Percentiles rank a stretch among this genome's conserved stretches.
phyloP scores from a whole-genome alignment of 64 coral and sea anemone species.

The Hydrozoanthus tunicans region DNA sequence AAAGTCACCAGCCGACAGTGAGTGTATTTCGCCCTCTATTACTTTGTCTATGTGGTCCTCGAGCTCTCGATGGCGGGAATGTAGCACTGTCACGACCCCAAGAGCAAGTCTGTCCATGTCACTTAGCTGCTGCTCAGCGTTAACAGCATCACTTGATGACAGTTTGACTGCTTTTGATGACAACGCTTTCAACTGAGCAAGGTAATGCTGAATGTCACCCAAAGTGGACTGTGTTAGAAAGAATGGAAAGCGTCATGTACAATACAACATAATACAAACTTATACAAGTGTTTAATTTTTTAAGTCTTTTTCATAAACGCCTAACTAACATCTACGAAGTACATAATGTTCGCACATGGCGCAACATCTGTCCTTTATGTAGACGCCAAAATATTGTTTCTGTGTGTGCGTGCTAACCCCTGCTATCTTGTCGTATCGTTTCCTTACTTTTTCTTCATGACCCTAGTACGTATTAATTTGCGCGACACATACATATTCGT shows the following conservation, averaged over 20 bases:
- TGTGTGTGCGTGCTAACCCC: too few relatives aligned
- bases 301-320: too few relatives aligned
- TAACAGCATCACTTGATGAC: constrained; percentile 42
- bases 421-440: too few relatives aligned
- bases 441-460: too few relatives aligned
- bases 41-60: constrained; percentile 55
- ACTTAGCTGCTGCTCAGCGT: constrained; percentile 26
- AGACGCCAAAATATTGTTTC: too few relatives aligned
- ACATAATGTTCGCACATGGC: too few relatives aligned
- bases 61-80: constrained; percentile 58
- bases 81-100: constrained; percentile 69
- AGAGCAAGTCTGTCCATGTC: constrained; percentile 69
- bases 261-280: too few relatives aligned
- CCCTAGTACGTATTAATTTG: too few relatives aligned
- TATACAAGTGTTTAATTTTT: too few relatives aligned
- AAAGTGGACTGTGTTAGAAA: not conserved
- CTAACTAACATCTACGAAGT: too few relatives aligned
- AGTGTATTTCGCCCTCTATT: constrained; percentile 46
- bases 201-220: constrained; percentile 32
- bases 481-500: too few relatives aligned
- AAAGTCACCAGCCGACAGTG: constrained; percentile 67
- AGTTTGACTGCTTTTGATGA: constrained; percentile 34
- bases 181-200: constrained; percentile 21
- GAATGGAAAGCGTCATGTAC: not conserved
- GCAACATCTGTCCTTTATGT: too few relatives aligned